Percentiles rank a stretch among this genome's conserved stretches.
Conservation (phyloP, 2,888 invertebrate genomes). For the Chironomus tentans region DNA sequence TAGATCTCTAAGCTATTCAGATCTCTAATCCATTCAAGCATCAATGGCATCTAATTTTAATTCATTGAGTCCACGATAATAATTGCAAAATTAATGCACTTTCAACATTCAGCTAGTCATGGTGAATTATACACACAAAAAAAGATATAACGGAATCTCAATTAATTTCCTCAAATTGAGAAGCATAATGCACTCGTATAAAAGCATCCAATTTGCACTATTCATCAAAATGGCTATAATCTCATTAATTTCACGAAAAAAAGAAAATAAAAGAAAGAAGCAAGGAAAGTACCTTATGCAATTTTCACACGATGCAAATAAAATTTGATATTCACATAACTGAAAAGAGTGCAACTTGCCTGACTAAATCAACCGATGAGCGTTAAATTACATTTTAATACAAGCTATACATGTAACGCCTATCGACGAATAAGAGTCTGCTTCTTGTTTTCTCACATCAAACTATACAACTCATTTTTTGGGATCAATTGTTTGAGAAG, state of each 20-base stretch:
- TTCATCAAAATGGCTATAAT: too few species aligned
- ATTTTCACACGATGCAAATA: background rate
- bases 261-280: background rate
- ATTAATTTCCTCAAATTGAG: too few species aligned
- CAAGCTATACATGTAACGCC: background rate
- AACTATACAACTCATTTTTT: background rate
- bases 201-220: too few species aligned
- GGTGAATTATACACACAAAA: too few species aligned
- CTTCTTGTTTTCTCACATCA: background rate
- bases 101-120: too few species aligned
- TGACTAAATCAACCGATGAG: background rate
- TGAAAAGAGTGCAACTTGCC: background rate
- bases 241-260: background rate
- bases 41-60: too few species aligned
- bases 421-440: background rate
- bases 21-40: too few species aligned
- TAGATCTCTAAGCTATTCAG: too few species aligned
- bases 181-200: too few species aligned
- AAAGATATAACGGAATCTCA: too few species aligned
- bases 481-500: background rate
- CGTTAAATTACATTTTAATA: background rate
- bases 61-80: too few species aligned
- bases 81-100: too few species aligned
- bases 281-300: background rate
- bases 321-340: background rate